Evolutionary conservation across 2,113 vertebrate genomes (phyloP), one percentile per base, ranked within the genome.

Genomic region (Hymenochirus boettgeri): DNA sequence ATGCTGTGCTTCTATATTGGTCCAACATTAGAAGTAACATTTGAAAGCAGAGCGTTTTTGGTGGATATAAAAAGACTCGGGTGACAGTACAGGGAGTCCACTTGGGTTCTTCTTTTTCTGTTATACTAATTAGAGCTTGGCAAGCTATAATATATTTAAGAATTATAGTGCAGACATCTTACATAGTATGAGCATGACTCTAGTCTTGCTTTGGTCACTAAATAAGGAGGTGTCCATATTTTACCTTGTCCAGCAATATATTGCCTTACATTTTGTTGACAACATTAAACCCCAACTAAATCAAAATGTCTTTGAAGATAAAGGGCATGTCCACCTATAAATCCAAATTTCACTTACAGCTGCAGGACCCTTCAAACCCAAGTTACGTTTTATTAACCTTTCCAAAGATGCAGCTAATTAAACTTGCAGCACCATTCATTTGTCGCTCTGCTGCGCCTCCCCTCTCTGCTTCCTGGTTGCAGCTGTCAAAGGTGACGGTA

Each of bases 1-100:
- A 69, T 50, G 73, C 65, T 61, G 53, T n/a, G 7, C 73, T 47
- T 50, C 18, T 42, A 42, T 42, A 42, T 60, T 31, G 53, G 62
- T 42, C 58, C 72, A 64, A 35, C 58, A 57, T 53, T 0, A 0
- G 61, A 70, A 71, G 57, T 26, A 76, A 53, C 48, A 0, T 0
- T 2, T 23, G 48, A 61, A 69, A 73, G 52, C 52, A 42, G 47
- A 71, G 55, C 31, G 69, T 23, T n/a, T 70, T 5, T 0, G 0
- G 66, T 52, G 25, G 31, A 42, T 69, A 69, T 60, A 69, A 59
- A 60, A 60, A 45, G 51, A 29, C 57, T 69, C 47, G 25, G 56
- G 31, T 53, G 67, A 62, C 47, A 48, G 37, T 9, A 0, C 4
- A 45, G 13, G 69, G 3, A 1, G 59, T 54, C 66, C 23, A 55